phyloP scores from a whole-genome alignment of 2,888 invertebrate species.

The Aspidiotus rigidus region DNA sequence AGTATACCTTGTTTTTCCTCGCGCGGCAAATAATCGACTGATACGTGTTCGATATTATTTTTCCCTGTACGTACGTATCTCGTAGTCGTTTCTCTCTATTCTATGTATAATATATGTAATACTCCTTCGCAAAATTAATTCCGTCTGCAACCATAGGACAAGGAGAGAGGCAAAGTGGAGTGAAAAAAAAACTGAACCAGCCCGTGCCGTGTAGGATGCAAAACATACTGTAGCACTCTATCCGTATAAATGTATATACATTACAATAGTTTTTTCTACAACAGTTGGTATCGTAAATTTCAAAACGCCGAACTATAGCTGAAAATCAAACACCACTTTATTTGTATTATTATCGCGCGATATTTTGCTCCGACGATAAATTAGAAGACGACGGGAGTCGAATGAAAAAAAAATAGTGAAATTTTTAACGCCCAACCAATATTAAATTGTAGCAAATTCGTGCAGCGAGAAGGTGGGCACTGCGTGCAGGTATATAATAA shows the following conservation, averaged over 20 bases:
- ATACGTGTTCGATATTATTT: not conserved
- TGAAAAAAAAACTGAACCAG: not conserved
- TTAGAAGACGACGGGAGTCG: too few relatives aligned
- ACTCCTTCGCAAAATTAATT: slow-evolving; percentile 2
- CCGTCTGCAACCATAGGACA: too few relatives aligned
- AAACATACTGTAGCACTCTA: not conserved
- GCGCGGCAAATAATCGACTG: too few relatives aligned
- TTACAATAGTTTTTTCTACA: not conserved
- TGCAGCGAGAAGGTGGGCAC: too few relatives aligned
- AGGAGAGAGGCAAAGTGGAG: not conserved
- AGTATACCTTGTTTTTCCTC: too few relatives aligned
- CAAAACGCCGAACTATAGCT: not conserved
- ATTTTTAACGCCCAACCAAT: too few relatives aligned
- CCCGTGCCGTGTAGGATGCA: not conserved
- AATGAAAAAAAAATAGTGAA: too few relatives aligned
- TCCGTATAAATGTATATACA: not conserved
- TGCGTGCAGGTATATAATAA: too few relatives aligned
- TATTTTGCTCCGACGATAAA: too few relatives aligned
- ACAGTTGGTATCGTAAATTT: slow-evolving; percentile 4
- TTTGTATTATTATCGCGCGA: too few relatives aligned
- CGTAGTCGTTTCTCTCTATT: not conserved
- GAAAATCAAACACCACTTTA: not conserved
- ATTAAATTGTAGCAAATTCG: too few relatives aligned
- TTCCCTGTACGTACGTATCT: not conserved
- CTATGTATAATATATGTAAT: not conserved